These are phyloP conservation scores for Elephas maximus DNA, from an alignment of 2,113 vertebrate species.

Conservation along the genomic window DNA sequence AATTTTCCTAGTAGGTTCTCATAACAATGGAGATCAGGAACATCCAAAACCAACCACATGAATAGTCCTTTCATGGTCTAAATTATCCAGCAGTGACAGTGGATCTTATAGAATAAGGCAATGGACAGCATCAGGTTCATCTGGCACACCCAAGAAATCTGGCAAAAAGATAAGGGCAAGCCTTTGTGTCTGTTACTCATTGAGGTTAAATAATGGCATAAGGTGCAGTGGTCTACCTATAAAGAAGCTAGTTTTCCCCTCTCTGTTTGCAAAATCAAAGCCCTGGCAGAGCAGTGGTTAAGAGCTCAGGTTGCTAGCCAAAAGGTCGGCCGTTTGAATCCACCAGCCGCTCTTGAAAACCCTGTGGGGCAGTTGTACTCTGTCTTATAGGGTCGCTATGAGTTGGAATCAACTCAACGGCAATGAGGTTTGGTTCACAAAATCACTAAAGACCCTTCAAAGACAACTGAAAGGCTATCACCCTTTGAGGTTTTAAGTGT, in stretches of 20 bases:
- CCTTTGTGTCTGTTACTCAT: not conserved
- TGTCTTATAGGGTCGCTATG: too few species aligned
- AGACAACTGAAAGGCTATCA: not conserved
- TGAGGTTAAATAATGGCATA: not conserved
- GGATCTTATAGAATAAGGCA: not conserved
- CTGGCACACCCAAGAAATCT: not conserved
- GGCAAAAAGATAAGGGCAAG: not conserved
- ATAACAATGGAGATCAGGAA: conserved; percentile 4
- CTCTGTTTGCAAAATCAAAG: not conserved
- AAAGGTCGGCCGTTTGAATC: too few species aligned
- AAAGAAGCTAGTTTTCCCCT: not conserved
- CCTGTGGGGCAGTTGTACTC: too few species aligned
- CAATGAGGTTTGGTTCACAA: not conserved
- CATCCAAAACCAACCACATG: not conserved
- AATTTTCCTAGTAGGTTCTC: not conserved
- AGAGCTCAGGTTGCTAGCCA: too few species aligned
- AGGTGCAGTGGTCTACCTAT: not conserved
- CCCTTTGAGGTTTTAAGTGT: conserved; percentile 12
- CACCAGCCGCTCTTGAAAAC: too few species aligned
- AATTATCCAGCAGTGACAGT: not conserved
- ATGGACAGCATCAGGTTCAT: not conserved
- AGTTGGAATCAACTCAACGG: too few species aligned
- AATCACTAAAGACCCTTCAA: conserved; percentile 31
- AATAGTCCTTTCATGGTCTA: not conserved
- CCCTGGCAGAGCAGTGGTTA: too few species aligned